Percentiles rank a stretch among this genome's conserved stretches.
phyloP scores from a whole-genome alignment of 2,888 invertebrate genomes.

The Perizoma affinitatum region DNA sequence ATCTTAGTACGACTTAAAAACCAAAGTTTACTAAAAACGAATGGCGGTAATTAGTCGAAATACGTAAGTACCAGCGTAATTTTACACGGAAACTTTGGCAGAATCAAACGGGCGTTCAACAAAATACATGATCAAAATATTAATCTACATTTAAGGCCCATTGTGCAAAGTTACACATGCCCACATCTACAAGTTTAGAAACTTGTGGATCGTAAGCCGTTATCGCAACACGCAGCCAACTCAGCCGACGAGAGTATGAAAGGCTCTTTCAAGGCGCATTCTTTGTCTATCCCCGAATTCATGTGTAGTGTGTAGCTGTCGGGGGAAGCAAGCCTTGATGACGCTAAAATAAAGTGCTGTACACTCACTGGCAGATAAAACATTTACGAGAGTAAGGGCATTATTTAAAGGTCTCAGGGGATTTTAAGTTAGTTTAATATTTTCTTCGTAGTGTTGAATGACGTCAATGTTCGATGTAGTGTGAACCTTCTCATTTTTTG shows the following conservation, averaged over 20 bases:
- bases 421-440: too few relatives aligned
- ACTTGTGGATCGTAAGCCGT: conserved; percentile 56
- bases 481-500: too few relatives aligned
- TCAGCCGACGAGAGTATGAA: conserved; percentile 54
- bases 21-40: too few relatives aligned
- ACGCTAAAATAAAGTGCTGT: conserved; percentile 63
- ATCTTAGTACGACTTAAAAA: too few relatives aligned
- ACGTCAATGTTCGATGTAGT: too few relatives aligned
- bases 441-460: too few relatives aligned
- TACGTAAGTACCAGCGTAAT: too few relatives aligned
- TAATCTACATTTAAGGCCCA: conserved; percentile 11
- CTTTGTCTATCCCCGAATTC: conserved; percentile 72
- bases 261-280: conserved; percentile 66
- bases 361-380: conserved; percentile 51
- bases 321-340: conserved; percentile 55
- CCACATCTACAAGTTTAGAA: conserved; percentile 30
- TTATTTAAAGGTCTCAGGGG: too few relatives aligned
- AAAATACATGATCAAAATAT: too few relatives aligned
- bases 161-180: conserved; percentile 25
- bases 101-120: background rate
- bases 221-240: conserved; percentile 60
- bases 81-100: too few relatives aligned
- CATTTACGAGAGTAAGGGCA: too few relatives aligned
- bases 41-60: too few relatives aligned
- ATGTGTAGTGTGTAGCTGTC: conserved; percentile 59